Percentiles rank a stretch among this genome's conserved stretches.
phyloP scores from a whole-genome alignment of 2,797 vertebrate species.

The Hydrophis major region DNA sequence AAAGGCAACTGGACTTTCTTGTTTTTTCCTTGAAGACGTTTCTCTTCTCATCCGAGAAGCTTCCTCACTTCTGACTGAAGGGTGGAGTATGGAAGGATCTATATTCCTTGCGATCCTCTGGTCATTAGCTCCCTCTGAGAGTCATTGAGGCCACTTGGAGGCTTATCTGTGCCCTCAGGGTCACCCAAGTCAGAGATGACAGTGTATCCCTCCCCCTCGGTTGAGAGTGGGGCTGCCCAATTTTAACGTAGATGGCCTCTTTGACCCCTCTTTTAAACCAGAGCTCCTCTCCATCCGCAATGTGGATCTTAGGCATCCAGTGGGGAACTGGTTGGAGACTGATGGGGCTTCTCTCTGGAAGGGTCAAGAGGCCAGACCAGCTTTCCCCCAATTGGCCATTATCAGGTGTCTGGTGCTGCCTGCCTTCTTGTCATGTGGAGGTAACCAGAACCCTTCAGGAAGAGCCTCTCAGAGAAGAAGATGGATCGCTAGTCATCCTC shows the following conservation, averaged over 20 bases:
- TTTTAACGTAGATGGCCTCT: not conserved
- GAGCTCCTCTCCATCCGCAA: not conserved
- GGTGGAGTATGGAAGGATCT: not conserved
- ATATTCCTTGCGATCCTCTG: not conserved
- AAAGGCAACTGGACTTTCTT: not conserved
- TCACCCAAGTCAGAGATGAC: not conserved
- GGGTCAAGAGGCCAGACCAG: no score
- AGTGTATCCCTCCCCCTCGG: no score
- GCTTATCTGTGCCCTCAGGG: no score
- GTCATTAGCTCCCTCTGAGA: not conserved
- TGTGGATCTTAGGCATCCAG: not conserved
- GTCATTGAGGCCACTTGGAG: not conserved
- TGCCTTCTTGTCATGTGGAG: no score
- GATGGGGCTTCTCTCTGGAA: not conserved
- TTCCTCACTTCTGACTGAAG: not conserved
- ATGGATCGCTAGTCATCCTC: no score
- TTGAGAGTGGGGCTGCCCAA: not conserved
- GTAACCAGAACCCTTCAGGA: accelerated
- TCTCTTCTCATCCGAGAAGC: not conserved
- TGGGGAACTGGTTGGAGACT: no score
- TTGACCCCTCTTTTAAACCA: not conserved
- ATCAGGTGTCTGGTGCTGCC: not conserved
- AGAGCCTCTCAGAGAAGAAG: no score
- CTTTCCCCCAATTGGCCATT: no score
- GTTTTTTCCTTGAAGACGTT: not conserved